phyloP scores from a whole-genome alignment of 2,113 vertebrate species.

The Pluvianellus socialis region DNA sequence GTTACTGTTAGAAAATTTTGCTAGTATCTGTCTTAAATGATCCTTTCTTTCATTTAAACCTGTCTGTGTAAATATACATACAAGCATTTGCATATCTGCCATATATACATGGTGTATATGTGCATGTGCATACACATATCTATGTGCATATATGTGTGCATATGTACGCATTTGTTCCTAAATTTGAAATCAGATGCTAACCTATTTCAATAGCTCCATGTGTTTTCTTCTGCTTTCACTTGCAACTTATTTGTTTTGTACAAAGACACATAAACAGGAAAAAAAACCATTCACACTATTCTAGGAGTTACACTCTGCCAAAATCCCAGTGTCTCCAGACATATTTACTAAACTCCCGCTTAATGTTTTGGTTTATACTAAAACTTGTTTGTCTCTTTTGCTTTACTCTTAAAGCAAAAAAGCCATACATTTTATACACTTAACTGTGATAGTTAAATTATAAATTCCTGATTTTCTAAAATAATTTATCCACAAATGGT shows the following conservation, averaged over 20 bases:
- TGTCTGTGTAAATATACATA: background rate
- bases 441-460: background rate
- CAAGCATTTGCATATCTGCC: background rate
- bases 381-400: background rate
- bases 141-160: background rate
- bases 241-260: conserved; percentile 10
- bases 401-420: conserved; percentile 2
- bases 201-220: background rate
- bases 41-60: background rate
- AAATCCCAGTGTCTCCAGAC: conserved; percentile 25
- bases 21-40: background rate
- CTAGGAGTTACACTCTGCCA: conserved; percentile 16
- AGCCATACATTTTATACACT: background rate
- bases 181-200: background rate
- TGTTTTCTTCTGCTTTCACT: conserved; percentile 16
- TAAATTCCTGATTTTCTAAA: background rate
- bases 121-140: background rate
- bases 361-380: background rate
- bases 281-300: conserved; percentile 6
- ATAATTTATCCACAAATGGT: background rate
- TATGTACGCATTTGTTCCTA: background rate
- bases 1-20: background rate
- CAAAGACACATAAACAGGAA: conserved; percentile 9
- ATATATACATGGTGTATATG: background rate
- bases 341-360: background rate